A percentile compares a stretch with the other conserved stretches of the same genome.
Conservation (phyloP, 2,113 vertebrate species). For the Neopipo cinnamomea region DNA sequence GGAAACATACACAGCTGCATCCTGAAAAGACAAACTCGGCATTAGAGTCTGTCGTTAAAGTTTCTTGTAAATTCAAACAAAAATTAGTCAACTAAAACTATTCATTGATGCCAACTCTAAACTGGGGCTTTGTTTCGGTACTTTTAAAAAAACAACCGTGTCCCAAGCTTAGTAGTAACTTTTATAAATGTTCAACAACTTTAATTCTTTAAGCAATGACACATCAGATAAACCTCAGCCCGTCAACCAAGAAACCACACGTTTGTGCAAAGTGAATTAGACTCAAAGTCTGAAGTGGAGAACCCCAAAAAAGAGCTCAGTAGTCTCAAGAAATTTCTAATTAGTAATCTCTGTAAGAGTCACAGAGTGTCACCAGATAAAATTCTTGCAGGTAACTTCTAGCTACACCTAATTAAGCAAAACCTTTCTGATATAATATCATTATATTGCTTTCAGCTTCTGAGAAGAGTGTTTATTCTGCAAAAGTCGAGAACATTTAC, state of each 20-base stretch:
- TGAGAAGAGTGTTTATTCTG: neutral
- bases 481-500: neutral
- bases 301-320: neutral
- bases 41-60: slow-evolving; percentile 46
- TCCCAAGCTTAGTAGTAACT: slow-evolving; percentile 13
- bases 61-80: slow-evolving; percentile 62
- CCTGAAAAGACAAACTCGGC: slow-evolving; percentile 52
- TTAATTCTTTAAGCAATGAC: neutral
- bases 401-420: neutral
- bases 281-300: neutral
- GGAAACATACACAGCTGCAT: slow-evolving; percentile 62
- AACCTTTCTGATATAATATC: neutral
- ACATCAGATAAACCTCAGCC: neutral
- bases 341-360: neutral
- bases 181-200: neutral
- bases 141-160: neutral
- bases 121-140: slow-evolving; percentile 8
- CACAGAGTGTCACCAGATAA: neutral
- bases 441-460: neutral
- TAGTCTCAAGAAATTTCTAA: neutral
- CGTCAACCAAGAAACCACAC: neutral
- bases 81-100: slow-evolving; percentile 51
- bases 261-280: neutral
- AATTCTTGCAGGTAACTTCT: neutral
- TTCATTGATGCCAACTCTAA: slow-evolving; percentile 39